phyloP scores from a whole-genome alignment of 2,113 vertebrate species.

The Dasyprocta punctata region DNA sequence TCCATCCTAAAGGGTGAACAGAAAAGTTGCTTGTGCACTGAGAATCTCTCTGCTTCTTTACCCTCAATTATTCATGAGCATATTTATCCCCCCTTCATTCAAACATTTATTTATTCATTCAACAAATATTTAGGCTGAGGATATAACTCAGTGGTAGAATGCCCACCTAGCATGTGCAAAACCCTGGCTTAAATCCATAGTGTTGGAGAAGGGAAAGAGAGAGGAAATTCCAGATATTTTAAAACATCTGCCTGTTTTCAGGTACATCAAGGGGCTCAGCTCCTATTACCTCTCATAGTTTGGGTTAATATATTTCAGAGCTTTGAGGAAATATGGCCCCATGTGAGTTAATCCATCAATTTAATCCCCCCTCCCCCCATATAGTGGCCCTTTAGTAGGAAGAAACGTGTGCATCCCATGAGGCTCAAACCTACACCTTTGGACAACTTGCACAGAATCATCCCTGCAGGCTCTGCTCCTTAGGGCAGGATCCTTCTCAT shows the following conservation, averaged over 20 bases:
- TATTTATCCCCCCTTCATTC: not conserved
- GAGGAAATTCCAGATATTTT: not conserved
- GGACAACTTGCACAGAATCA: accelerated
- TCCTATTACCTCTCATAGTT: no score
- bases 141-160: not conserved
- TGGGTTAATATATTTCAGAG: not conserved
- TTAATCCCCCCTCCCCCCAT: accelerated
- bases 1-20: not conserved
- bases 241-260: not conserved
- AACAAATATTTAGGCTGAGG: not conserved
- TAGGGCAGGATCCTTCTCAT: no score
- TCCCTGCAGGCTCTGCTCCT: not conserved
- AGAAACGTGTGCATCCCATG: accelerated
- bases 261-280: not conserved
- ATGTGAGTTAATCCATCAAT: not conserved
- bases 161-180: not conserved
- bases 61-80: not conserved
- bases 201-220: not conserved
- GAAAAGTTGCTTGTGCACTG: not conserved
- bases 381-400: no score
- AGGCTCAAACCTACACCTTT: no score
- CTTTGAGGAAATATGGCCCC: not conserved
- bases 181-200: not conserved
- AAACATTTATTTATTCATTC: not conserved
- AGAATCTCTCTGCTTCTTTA: not conserved